Evolutionary conservation across 2,888 invertebrate species (phyloP).

Genomic region (Drosophila silvestris): DNA sequence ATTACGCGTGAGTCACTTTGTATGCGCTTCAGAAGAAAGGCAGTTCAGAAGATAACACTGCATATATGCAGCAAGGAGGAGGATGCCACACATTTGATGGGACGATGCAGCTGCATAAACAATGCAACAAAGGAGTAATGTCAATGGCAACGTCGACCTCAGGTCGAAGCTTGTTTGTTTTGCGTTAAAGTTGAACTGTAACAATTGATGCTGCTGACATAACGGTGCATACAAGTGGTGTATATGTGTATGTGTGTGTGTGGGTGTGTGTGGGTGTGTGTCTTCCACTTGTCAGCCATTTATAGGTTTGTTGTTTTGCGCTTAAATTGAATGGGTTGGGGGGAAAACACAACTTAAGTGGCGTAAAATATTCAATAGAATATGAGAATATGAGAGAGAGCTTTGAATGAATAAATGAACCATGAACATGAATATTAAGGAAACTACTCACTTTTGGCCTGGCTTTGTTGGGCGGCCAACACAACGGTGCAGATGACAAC

Average conservation of each 20-base stretch:
- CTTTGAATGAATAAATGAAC: conserved; percentile 5
- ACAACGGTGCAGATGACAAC: conserved; percentile 83
- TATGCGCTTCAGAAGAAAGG: conserved; percentile 8
- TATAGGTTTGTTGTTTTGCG: conserved; percentile 72
- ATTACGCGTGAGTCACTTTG: conserved; percentile 1
- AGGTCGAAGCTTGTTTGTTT: conserved; percentile 54
- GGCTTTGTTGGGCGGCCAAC: conserved; percentile 83
- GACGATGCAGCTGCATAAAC: conserved; percentile 72
- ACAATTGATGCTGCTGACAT: conserved; percentile 65
- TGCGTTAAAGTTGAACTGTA: conserved; percentile 61
- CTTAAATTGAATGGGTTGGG: conserved; percentile 61
- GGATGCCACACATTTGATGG: conserved; percentile 25
- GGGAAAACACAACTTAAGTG: conserved; percentile 23
- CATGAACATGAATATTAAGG: conserved; percentile 2
- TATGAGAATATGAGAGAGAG: conserved; percentile 11
- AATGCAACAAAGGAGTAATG: conserved; percentile 58
- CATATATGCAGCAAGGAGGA: not conserved
- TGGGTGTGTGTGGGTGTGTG: conserved; percentile 23
- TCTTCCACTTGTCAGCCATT: conserved; percentile 59
- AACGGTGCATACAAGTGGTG: conserved; percentile 4
- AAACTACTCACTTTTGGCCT: conserved; percentile 84
- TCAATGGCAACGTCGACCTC: conserved; percentile 40
- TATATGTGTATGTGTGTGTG: conserved; percentile 1
- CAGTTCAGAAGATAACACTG: not conserved
- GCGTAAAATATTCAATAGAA: conserved; percentile 20